Base-by-base conservation (phyloP, 2,797 vertebrate species). In the Nothura maculosa region DNA sequence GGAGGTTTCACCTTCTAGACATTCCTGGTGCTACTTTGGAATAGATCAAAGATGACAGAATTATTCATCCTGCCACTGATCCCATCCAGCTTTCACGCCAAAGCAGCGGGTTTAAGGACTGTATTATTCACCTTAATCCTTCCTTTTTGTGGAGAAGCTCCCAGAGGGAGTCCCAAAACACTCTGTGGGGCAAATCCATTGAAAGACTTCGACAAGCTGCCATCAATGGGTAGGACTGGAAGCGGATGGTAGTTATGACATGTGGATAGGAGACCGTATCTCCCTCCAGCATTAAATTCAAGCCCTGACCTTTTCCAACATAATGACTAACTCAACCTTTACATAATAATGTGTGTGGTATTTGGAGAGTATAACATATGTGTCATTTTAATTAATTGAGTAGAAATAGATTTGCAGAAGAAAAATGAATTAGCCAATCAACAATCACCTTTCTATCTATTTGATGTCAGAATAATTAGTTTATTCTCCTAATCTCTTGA, bases 341-440 rank as follows among this genome's bases (percentile, higher is more conserved):
- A 95, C 95, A 94, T 96, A 97, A 94, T 97, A 97, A 96, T 85
- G 84, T 91, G 94, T 93, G 87, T 97, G 97, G 84, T 97, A 96
- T 96, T 96, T 96, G 95, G 95, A 97, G 87, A 97, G 93, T 88
- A 77, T 94, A 95, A 93, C 93, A 89, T 96, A 85, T 87, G 94
- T 94, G 96, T 95, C 95, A 96, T 96, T 97, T 96, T 95, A 96
- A 97, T 97, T 97, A 97, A 96, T 97, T 97, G 95, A 96, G 90
- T 94, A 96, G 96, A 96, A 97, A 97, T 92, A 96, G 90, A 96
- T 96, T 96, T 95, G 85, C 67, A 89, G 93, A 96, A 93, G 94
- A 87, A 73, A 97, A 96, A 97, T 85, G 77, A 91, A 97, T 96
- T 93, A 85, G 75, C 92, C 89, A 94, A 94, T 92, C 96, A 89